These are phyloP conservation scores for Sebastolobus alascanus DNA, from an alignment of 2,797 vertebrate species.

Conservation along the genomic window DNA sequence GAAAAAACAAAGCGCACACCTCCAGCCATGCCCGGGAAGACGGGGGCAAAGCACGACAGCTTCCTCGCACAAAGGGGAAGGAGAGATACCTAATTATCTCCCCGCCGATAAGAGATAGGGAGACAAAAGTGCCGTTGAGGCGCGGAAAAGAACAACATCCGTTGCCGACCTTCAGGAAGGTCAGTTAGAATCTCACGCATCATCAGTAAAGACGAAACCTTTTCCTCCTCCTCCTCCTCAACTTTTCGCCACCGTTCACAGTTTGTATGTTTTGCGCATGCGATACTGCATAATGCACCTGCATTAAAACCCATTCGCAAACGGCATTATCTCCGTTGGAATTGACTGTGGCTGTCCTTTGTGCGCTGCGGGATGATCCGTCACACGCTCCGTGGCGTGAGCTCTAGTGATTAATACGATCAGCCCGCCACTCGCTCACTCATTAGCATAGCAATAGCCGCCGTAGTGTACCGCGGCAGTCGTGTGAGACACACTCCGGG, in stretches of 20 bases:
- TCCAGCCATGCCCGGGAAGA: constrained; percentile 32
- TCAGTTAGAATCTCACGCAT: constrained; percentile 14
- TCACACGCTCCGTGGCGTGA: constrained; percentile 58
- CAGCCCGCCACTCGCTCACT: constrained; percentile 58
- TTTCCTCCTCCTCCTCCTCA: constrained; percentile 3
- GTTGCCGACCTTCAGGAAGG: constrained; percentile 45
- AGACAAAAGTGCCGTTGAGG: constrained; percentile 43
- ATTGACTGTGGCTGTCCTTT: constrained; percentile 67
- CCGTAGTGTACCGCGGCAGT: constrained; percentile 36
- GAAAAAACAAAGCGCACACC: constrained; percentile 31
- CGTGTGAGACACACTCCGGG: constrained; percentile 60
- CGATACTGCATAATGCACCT: constrained; percentile 25
- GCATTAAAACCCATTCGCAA: constrained; percentile 36
- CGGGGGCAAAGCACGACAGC: constrained; percentile 13
- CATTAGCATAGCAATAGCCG: constrained; percentile 72
- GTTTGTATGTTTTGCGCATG: constrained; percentile 3
- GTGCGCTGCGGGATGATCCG: constrained; percentile 65
- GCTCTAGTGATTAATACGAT: constrained; percentile 79
- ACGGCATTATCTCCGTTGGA: constrained; percentile 63
- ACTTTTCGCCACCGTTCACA: constrained; percentile 6
- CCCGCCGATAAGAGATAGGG: constrained; percentile 25
- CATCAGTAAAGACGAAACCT: constrained; percentile 14
- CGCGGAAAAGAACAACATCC: constrained; percentile 11
- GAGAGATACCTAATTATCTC: constrained; percentile 55
- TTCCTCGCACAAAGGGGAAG: constrained; percentile 49